Evolutionary conservation across 2,797 vertebrate genomes (phyloP), one percentile per base, ranked within the genome.

Genomic region (Centropyge bicolor): DNA sequence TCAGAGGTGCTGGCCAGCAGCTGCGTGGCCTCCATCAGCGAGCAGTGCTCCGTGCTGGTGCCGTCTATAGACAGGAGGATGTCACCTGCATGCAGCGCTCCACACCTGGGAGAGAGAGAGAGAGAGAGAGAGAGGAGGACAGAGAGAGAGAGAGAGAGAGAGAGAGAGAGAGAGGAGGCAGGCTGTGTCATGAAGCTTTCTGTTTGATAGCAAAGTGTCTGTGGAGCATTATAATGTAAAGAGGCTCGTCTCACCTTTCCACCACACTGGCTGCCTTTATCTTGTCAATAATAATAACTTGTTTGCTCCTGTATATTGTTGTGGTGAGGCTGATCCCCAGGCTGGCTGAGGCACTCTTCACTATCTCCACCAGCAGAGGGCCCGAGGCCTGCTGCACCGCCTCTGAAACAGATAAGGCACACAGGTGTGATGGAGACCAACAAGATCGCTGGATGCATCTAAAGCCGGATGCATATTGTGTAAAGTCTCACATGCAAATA

Each of bases 61-160:
- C 97, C 97, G 5, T 99, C 97, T n/a, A 99, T 99, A 61, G 97
- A 96, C 76, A 99, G 95, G 73, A 99, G 95, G 86, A 98, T 95
- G 92, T 99, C 98, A 0, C 98, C 97, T 3, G 95, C 69, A 0
- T 96, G 97, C 90, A 99, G 81, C 0, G 97, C 98, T 0, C 98
- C 98, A 48, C 97, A 99, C 80, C 98, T 99, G 90, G 78, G 59
- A 87, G 45, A 80, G 66, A 2, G 36, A 76, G 35, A 61, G 11
- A 9, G 8, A 36, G 59, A 87, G 45, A 80, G 66, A 2, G 36
- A 76, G 35, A 61, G 11, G n/a, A n/a, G n/a, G n/a, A n/a, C n/a
- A 9, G 8, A 36, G 59, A 87, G 45, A 80, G 66, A 2, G 36
- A 76, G 35, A 61, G 11, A 9, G 8, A 36, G 59, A 87, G 45